Evolutionary conservation across 2,888 invertebrate genomes (phyloP).

Genomic region (Pristionchus fissidentatus): DNA sequence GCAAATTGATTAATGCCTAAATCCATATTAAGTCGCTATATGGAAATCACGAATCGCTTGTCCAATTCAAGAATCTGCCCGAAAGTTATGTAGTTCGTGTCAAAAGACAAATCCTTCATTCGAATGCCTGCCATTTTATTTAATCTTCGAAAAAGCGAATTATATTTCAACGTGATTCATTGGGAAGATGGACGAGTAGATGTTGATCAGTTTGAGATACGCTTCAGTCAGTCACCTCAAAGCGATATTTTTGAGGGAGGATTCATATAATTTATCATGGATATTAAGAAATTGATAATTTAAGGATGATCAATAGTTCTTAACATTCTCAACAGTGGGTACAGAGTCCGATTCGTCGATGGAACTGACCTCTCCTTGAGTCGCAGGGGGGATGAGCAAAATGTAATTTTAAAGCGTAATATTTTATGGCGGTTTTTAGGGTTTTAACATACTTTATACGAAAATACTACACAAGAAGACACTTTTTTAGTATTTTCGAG

Average conservation of each 20-base stretch:
- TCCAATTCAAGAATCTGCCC: not conserved
- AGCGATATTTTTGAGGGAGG: not conserved
- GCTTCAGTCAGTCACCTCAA: no score
- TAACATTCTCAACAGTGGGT: no score
- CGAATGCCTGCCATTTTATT: not conserved
- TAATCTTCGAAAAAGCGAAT: not conserved
- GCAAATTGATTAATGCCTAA: no score
- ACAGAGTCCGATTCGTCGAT: no score
- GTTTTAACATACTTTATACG: not conserved
- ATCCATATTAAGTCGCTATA: no score
- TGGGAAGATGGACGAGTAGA: constrained; percentile 43
- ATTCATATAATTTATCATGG: not conserved
- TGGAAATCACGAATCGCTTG: no score
- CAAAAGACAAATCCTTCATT: not conserved
- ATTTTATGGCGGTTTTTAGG: no score
- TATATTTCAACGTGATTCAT: not conserved
- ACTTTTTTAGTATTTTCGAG: constrained; percentile 17
- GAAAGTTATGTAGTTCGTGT: not conserved
- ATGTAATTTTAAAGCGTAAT: no score
- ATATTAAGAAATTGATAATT: no score
- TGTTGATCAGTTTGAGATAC: constrained; percentile 41
- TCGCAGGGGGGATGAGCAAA: no score
- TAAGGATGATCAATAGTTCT: no score
- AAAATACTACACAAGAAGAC: not conserved
- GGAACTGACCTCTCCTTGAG: not conserved